Evolutionary conservation across 2,888 invertebrate species (phyloP).

Genomic region (Nephrocerus scutellatus): DNA sequence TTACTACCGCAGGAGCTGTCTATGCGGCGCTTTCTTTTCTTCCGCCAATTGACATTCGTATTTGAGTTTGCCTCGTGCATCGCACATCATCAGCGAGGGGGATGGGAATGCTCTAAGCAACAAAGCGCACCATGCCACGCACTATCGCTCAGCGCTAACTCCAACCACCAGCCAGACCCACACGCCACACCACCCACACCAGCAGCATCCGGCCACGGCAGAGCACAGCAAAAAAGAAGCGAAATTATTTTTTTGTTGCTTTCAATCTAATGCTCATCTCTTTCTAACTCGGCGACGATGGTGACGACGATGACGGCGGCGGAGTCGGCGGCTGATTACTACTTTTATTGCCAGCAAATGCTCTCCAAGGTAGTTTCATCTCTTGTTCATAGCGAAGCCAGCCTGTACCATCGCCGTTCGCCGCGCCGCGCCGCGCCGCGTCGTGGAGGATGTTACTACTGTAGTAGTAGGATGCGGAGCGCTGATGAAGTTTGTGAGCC

Average conservation of each 20-base stretch:
- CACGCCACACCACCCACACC: no score
- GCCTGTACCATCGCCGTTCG: background rate
- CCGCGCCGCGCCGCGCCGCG: background rate
- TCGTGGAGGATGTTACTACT: slow-evolving; percentile 5
- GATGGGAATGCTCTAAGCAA: no score
- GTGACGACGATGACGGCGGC: no score
- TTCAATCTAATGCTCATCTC: slow-evolving; percentile 45
- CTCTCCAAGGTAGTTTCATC: slow-evolving; percentile 34
- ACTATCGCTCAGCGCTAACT: no score
- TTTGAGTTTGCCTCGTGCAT: no score
- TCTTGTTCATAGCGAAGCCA: slow-evolving; percentile 5
- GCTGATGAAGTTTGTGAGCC: slow-evolving; percentile 19
- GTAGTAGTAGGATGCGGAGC: slow-evolving; percentile 4
- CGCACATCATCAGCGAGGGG: no score
- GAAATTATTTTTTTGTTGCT: slow-evolving; percentile 20
- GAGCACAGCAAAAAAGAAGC: slow-evolving; percentile 11
- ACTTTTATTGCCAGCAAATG: slow-evolving; percentile 47
- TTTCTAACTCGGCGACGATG: slow-evolving; percentile 42
- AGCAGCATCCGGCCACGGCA: no score
- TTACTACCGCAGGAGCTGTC: no score
- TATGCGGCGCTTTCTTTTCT: no score
- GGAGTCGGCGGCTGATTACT: slow-evolving; percentile 43
- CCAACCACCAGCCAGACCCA: no score
- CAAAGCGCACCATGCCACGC: no score
- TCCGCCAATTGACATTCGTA: no score